phyloP scores from a whole-genome alignment of 2,888 invertebrate genomes.

The Ennomos erosarius region DNA sequence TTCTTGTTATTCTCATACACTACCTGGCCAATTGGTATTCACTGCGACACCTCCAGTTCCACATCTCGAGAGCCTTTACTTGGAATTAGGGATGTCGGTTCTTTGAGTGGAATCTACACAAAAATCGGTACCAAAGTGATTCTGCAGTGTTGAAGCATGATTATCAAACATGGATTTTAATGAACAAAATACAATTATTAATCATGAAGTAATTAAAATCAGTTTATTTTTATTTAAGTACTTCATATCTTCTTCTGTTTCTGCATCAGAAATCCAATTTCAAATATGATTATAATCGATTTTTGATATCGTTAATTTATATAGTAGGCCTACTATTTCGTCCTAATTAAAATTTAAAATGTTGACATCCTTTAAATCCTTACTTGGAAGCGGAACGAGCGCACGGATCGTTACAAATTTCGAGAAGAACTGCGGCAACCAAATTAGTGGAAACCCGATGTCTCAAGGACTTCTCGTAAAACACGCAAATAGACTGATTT shows the following conservation, averaged over 20 bases:
- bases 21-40: slow-evolving; percentile 66
- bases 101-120: background rate
- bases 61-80: slow-evolving; percentile 52
- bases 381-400: slow-evolving; percentile 55
- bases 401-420: slow-evolving; percentile 55
- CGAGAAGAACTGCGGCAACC: slow-evolving; percentile 63
- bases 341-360: no score
- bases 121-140: no score
- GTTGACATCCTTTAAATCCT: slow-evolving; percentile 37
- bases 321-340: no score
- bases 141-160: no score
- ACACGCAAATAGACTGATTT: slow-evolving; percentile 56
- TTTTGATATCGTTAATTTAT: no score
- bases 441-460: slow-evolving; percentile 62
- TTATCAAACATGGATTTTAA: no score
- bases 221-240: no score
- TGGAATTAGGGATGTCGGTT: slow-evolving; percentile 18
- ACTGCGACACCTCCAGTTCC: slow-evolving; percentile 47
- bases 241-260: no score
- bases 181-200: no score
- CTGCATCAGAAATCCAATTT: no score
- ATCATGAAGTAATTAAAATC: no score
- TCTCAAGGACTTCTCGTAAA: slow-evolving; percentile 68
- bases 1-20: slow-evolving; percentile 68
- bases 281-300: no score